Evolutionary conservation across 2,113 vertebrate species (phyloP).

Genomic region (Cygnus atratus): DNA sequence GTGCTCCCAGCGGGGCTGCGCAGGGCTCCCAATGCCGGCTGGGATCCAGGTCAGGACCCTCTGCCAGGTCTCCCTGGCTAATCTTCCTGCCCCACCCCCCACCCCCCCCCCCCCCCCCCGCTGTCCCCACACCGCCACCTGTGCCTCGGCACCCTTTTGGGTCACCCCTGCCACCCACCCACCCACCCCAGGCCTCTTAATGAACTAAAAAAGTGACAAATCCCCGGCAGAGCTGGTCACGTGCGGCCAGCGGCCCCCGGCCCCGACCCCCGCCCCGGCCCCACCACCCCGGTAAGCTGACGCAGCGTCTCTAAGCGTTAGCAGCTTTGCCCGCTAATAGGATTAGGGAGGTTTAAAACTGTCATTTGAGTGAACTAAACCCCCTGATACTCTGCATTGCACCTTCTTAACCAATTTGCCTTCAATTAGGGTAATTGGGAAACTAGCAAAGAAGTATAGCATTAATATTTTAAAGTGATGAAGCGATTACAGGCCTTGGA

Average conservation of each 20-base stretch:
- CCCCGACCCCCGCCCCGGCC: constrained; percentile 67
- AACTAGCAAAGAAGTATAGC: constrained; percentile 82
- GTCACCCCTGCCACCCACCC: constrained; percentile 45
- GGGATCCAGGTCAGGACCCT: constrained; percentile 64
- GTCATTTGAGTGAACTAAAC: constrained; percentile 91
- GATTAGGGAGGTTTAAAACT: constrained; percentile 87
- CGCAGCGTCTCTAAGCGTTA: constrained; percentile 87
- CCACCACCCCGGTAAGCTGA: constrained; percentile 81
- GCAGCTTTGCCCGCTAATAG: constrained; percentile 88
- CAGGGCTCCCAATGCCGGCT: not conserved
- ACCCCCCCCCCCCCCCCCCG: not conserved
- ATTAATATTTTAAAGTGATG: constrained; percentile 85
- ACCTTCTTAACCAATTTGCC: constrained; percentile 87
- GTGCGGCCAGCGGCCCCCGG: constrained; percentile 22
- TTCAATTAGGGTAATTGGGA: constrained; percentile 88
- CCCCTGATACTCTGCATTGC: constrained; percentile 83
- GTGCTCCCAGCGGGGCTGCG: not conserved
- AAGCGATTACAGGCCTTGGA: constrained; percentile 79
- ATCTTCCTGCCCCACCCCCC: not conserved
- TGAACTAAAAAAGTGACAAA: constrained; percentile 70
- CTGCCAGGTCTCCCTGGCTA: constrained; percentile 42
- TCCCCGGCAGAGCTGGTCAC: constrained; percentile 48
- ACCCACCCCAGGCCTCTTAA: constrained; percentile 61
- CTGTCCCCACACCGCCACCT: constrained; percentile 5
- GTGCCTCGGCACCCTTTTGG: constrained; percentile 42